phyloP scores from a whole-genome alignment of 1,140 invertebrate species.

The Akabosia matsudoensis region DNA sequence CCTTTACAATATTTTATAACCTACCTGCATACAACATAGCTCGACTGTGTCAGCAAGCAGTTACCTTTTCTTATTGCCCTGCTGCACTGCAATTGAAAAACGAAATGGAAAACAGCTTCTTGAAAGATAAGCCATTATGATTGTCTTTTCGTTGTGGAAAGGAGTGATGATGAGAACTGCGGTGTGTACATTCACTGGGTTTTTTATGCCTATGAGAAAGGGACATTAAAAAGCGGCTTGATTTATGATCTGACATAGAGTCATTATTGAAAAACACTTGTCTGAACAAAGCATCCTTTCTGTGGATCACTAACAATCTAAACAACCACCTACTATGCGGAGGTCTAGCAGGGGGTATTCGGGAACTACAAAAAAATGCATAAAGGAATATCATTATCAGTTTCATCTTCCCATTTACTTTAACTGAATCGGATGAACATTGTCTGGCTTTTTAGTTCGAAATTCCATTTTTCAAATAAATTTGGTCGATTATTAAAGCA shows the following conservation, averaged over 20 bases:
- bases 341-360: background rate
- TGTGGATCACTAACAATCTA: constrained; percentile 9
- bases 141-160: background rate
- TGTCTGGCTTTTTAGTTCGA: no score
- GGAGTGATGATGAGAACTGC: background rate
- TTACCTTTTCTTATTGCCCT: background rate
- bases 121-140: background rate
- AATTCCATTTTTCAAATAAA: no score
- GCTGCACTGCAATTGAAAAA: background rate
- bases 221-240: constrained; percentile 24
- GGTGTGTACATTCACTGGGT: background rate
- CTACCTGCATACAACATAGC: no score
- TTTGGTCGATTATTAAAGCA: no score
- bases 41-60: no score
- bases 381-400: background rate
- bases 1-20: no score
- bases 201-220: background rate
- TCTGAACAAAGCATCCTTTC: constrained; percentile 12
- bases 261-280: constrained; percentile 29
- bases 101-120: background rate
- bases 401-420: background rate
- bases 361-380: background rate
- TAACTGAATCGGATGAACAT: no score
- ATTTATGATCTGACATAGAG: constrained; percentile 27
- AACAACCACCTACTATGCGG: background rate